These are phyloP conservation scores for Myotis pilosus DNA, from an alignment of 2,797 vertebrate genomes.

Conservation along the genomic window DNA sequence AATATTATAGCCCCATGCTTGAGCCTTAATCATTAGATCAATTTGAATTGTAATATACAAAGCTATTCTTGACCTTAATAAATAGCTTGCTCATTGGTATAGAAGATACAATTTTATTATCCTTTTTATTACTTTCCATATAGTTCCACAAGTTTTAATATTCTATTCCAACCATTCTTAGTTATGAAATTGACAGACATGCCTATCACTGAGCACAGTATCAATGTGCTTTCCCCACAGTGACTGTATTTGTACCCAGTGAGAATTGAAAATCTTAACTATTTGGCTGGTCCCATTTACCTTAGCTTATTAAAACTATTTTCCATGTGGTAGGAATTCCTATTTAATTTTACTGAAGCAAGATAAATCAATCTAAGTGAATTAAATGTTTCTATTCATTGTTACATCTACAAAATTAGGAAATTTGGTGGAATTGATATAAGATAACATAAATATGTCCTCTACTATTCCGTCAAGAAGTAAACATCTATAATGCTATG, in stretches of 20 bases:
- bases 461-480: constrained; percentile 11
- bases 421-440: not conserved
- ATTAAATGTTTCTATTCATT: constrained; percentile 30
- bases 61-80: constrained; percentile 41
- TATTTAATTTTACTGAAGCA: constrained; percentile 31
- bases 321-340: not conserved
- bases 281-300: constrained; percentile 27
- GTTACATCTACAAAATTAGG: constrained; percentile 20
- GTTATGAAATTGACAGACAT: not conserved
- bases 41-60: constrained; percentile 52
- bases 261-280: constrained; percentile 38
- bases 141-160: not conserved
- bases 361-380: constrained; percentile 15
- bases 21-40: constrained; percentile 48
- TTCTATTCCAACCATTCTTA: not conserved
- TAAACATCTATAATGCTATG: not conserved
- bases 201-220: not conserved
- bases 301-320: constrained; percentile 41
- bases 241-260: not conserved
- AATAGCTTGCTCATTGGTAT: constrained; percentile 5
- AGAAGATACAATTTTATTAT: constrained; percentile 33
- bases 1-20: not conserved
- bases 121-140: constrained; percentile 45
- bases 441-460: not conserved
- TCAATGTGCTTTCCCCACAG: not conserved